Base-by-base conservation (phyloP, 2,888 invertebrate species). In the Polietes domitor region DNA sequence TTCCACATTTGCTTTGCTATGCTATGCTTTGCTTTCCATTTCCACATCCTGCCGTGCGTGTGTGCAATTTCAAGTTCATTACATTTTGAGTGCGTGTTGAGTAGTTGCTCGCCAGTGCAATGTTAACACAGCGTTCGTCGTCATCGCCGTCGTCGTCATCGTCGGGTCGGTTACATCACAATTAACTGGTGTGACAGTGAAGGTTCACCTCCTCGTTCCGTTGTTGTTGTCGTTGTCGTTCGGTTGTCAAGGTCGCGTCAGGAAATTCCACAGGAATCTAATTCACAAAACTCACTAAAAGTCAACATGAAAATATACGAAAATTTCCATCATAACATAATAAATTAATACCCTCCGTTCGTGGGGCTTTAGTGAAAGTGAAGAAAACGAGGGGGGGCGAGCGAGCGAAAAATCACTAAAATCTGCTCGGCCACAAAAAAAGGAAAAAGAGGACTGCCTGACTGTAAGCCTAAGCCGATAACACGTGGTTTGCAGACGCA, bases 401-500 rank as follows among this genome's bases (percentile, higher is more conserved):
- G 50, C 19, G 17, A 32, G 32, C n/a, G 21, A n/a, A 50, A 50
- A 50, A 7, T 17, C 17, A 19, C 17, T 17, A 50, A 7, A 50
- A 50, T 58, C 26, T 24, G 10, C 10, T 24, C 4, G 19, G 28
- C 4, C 12, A 58, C 1, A n/a, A n/a, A 28, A 58, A 26, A 21
- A 28, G 32, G 32, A 32, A 63, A 58, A 10, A 63, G 17, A 63
- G 55, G 26, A n/a, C 21, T 24, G 17, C 55, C 7, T 24, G 6
- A 63, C 15, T 63, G 63, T n/a, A 28, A 28, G 63, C 63, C 37
- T 63, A 28, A 28, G 63, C 21, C 65, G 65, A 77, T 78, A 81
- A 70, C 84, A 84, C 81, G 84, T 84, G 84, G 84, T 84, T 78
- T 78, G 47, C 84, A 84, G 84, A 81, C 63, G 32, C 47, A 72